phyloP scores from a whole-genome alignment of 1,140 invertebrate species.

The Scaptomyza pallida region DNA sequence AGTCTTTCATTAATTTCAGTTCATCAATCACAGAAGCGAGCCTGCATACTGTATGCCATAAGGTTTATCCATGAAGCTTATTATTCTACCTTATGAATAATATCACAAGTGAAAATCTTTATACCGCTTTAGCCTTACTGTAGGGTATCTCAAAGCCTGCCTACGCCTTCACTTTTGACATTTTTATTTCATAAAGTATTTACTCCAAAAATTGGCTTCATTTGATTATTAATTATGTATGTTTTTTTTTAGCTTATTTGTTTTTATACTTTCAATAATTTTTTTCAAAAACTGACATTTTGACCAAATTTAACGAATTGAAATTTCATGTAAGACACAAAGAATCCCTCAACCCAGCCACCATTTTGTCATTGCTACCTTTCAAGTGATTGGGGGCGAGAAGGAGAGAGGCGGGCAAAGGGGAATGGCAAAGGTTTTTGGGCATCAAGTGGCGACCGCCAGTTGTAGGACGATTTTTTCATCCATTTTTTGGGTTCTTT shows the following conservation, averaged over 20 bases:
- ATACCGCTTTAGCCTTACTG: too few relatives aligned
- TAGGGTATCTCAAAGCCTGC: too few relatives aligned
- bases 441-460: slow-evolving; percentile 7
- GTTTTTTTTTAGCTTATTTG: too few relatives aligned
- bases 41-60: too few relatives aligned
- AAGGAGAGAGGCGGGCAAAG: background rate
- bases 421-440: background rate
- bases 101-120: too few relatives aligned
- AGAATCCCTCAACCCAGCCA: background rate
- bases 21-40: too few relatives aligned
- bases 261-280: background rate
- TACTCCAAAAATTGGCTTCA: too few relatives aligned
- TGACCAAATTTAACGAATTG: slow-evolving; percentile 27
- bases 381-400: background rate
- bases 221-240: background rate
- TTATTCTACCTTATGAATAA: too few relatives aligned
- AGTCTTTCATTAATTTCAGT: too few relatives aligned
- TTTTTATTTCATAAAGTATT: too few relatives aligned
- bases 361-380: background rate
- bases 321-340: slow-evolving; percentile 16
- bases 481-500: background rate
- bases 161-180: too few relatives aligned
- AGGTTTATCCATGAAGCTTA: too few relatives aligned
- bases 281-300: slow-evolving; percentile 1
- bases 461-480: background rate